Percentiles rank a stretch among this genome's conserved stretches.
Conservation (phyloP, 2,888 invertebrate genomes). For the Lasioglossum villosulum region DNA sequence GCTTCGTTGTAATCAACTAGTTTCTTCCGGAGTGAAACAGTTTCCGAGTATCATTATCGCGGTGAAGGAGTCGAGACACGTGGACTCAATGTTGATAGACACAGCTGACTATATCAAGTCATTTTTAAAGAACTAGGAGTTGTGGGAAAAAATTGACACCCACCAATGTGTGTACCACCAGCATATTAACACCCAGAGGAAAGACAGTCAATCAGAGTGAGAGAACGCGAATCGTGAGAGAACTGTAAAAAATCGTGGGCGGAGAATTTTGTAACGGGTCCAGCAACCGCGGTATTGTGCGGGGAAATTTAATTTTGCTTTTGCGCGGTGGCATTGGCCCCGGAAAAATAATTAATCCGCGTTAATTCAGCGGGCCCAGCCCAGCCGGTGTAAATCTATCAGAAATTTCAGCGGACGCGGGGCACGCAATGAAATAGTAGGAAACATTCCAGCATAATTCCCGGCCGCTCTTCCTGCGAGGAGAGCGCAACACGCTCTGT, state of each 20-base stretch:
- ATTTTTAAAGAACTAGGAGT: no score
- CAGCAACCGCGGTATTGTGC: not conserved
- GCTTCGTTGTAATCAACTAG: no score
- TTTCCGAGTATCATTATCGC: no score
- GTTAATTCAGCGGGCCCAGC: conserved; percentile 30
- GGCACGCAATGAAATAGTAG: conserved; percentile 48
- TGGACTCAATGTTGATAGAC: no score
- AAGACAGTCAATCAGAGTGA: not conserved
- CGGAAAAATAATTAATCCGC: conserved; percentile 30
- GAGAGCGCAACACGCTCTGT: conserved; percentile 24
- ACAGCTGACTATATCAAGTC: no score
- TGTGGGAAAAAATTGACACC: no score
- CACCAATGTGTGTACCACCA: no score
- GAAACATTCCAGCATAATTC: conserved; percentile 66
- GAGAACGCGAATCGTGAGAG: not conserved
- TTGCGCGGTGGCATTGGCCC: not conserved
- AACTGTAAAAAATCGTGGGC: not conserved
- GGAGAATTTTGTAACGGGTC: not conserved
- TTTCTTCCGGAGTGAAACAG: no score
- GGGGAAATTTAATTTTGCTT: not conserved
- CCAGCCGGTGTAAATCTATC: conserved; percentile 47
- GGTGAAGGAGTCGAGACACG: no score
- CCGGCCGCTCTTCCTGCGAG: conserved; percentile 50
- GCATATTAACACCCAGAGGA: no score
- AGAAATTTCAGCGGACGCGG: conserved; percentile 40